Evolutionary conservation across 2,797 vertebrate species (phyloP).

Genomic region (Pantherophis vulpinus): DNA sequence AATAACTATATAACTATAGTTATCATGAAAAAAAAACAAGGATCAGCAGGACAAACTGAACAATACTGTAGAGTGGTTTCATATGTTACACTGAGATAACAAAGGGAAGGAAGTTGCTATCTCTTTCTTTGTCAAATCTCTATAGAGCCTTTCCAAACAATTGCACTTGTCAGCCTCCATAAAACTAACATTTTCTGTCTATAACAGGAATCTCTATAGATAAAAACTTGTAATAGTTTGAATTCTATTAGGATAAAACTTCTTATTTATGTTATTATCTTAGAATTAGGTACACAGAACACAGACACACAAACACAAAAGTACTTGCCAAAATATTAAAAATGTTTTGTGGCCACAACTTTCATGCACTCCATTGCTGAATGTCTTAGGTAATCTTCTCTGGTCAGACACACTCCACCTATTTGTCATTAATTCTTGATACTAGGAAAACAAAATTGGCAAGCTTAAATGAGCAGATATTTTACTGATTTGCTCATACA

Average conservation of each 20-base stretch:
- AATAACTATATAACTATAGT: not conserved
- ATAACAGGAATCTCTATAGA: not conserved
- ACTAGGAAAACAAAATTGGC: not conserved
- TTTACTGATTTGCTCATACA: not conserved
- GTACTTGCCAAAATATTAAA: not conserved
- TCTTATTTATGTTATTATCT: not conserved
- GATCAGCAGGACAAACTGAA: not conserved
- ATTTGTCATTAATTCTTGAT: not conserved
- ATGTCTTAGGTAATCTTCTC: not conserved
- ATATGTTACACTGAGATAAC: conserved; percentile 7
- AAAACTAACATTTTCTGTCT: conserved; percentile 16
- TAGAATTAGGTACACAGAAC: not conserved
- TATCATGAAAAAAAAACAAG: not conserved
- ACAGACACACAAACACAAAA: not conserved
- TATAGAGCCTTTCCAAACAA: conserved; percentile 14
- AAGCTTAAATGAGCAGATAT: not conserved
- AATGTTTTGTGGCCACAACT: not conserved
- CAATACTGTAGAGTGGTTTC: conserved; percentile 8
- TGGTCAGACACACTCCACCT: not conserved
- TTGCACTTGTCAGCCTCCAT: not conserved
- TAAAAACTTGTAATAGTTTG: not conserved
- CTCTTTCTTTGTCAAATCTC: conserved; percentile 25
- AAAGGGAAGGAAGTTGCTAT: not conserved
- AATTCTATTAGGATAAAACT: not conserved
- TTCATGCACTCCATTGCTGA: not conserved